Base-by-base conservation (phyloP, 2,797 vertebrate species). In the Lepilemur septentrionalis region DNA sequence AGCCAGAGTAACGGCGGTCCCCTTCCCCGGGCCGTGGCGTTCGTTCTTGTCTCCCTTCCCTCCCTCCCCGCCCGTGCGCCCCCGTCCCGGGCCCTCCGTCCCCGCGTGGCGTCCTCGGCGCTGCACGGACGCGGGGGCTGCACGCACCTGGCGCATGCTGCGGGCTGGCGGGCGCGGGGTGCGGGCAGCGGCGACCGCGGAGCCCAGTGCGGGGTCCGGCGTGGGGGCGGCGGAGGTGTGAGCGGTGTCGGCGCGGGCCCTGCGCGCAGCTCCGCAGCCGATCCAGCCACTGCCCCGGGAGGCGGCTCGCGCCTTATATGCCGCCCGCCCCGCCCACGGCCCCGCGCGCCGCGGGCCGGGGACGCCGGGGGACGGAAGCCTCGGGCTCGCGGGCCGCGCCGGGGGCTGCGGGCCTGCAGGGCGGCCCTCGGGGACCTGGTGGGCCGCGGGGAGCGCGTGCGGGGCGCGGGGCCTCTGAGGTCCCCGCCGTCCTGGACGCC, bases 121-220 rank as follows among this genome's bases (percentile, higher is more conserved):
- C 63, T 18, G 32, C 82, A 22, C 13, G 7, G 20, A 25, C 2
- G 4, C 32, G 4, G n/a, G n/a, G 32, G n/a, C 6, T 5, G 48
- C 70, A 94, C 96, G 63, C 89, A 97, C 97, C 96, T 83, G 50
- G 73, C 30, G 70, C 97, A 98, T 98, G 85, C 90, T 88, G n/a
- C 65, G 3, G 12, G 85, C 43, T 4, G 41, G 65, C 28, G 0
- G 48, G 83, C 32, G 32, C 28, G 61, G 46, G 59, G n/a, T 17
- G 61, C 57, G 46, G 32, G 73, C 1, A 13, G 63, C 48, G 41
- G 23, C 80, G 69, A 59, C 18, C 57, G 89, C 95, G 30, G 38
- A 50, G 95, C 7, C 10, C 55, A 9, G 55, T 23, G 55, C 22
- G 22, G 22, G 18, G 15, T 3, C 1, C 61, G 5, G 17, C 12